Evolutionary conservation across 2,113 vertebrate species (phyloP).

Genomic region (Macquaria australasica): DNA sequence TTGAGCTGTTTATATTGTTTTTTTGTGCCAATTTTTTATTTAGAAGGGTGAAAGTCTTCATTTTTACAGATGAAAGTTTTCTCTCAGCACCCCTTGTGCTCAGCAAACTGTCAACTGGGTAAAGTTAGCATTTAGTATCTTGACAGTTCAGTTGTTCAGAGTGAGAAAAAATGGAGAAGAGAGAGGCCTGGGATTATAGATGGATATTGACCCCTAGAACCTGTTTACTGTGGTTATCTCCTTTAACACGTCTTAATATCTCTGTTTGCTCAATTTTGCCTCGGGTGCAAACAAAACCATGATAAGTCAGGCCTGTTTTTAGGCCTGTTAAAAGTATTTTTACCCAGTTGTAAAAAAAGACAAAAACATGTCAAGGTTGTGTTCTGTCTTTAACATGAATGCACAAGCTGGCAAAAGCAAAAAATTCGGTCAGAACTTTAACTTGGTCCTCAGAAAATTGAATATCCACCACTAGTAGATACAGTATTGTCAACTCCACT

Average conservation of each 20-base stretch:
- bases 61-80: constrained; percentile 34
- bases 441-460: constrained; percentile 12
- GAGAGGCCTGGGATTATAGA: constrained; percentile 49
- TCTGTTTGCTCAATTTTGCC: constrained; percentile 42
- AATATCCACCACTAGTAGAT: neutral
- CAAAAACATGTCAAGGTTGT: neutral
- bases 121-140: constrained; percentile 43
- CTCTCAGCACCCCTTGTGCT: constrained; percentile 55
- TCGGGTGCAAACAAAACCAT: constrained; percentile 23
- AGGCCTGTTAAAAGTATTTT: constrained; percentile 6
- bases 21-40: constrained; percentile 27
- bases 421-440: constrained; percentile 3
- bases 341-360: neutral
- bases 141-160: constrained; percentile 48
- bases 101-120: constrained; percentile 45
- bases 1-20: constrained; percentile 3
- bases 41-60: constrained; percentile 7
- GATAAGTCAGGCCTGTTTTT: constrained; percentile 17
- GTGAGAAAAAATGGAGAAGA: constrained; percentile 42
- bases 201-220: constrained; percentile 64
- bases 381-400: neutral
- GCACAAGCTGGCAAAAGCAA: neutral
- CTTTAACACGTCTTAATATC: constrained; percentile 35
- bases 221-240: constrained; percentile 63
- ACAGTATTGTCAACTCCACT: neutral